Base-by-base conservation (phyloP, 1,140 invertebrate genomes). In the Penaeus chinensis region DNA sequence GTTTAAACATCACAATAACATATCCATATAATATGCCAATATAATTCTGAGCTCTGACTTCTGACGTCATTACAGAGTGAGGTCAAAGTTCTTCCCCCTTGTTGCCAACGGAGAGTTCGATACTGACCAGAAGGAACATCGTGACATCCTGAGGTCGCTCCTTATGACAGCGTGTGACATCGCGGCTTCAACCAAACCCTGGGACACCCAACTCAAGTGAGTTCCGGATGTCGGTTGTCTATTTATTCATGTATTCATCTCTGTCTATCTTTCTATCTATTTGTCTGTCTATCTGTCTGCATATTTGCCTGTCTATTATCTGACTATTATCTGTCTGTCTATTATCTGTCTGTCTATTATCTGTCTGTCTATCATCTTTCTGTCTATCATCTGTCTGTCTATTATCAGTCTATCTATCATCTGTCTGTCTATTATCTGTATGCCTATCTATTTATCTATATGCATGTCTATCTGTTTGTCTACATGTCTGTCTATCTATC, bases 81-180 rank as follows among this genome's bases (percentile, higher is more conserved):
- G 97, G 87, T 95, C 95, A 19, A 94, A 95, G 20, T 98, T 98
- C 92, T 95, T 98, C 90, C 94, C 95, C 82, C 92, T 97, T 85
- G 95, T 96, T 22, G 91, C 93, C 91, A 91, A 92, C 71, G 92
- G 94, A 91, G 91, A 94, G 91, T 92, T 94, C 89, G 92, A 95
- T 91, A 96, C 96, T 96, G 93, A 93, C 71, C 94, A 93, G 88
- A 95, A 96, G 88, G 95, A 96, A 85, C 95, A 97, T 91, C 94
- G 96, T 74, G 96, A 96, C 78, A 92, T 97, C 79, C 92, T 97
- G 20, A 93, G 97, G 65, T 97, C 96, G 7, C 98, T 99, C 96
- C 94, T 98, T 92, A 99, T 99, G 98, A 99, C 98, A 62, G 97
- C 97, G 61, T 98, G 97, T 93, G 98, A 99, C 94, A 94, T 99